Evolutionary conservation across 2,888 invertebrate genomes (phyloP).

Genomic region (Hipparchia sbordonii): DNA sequence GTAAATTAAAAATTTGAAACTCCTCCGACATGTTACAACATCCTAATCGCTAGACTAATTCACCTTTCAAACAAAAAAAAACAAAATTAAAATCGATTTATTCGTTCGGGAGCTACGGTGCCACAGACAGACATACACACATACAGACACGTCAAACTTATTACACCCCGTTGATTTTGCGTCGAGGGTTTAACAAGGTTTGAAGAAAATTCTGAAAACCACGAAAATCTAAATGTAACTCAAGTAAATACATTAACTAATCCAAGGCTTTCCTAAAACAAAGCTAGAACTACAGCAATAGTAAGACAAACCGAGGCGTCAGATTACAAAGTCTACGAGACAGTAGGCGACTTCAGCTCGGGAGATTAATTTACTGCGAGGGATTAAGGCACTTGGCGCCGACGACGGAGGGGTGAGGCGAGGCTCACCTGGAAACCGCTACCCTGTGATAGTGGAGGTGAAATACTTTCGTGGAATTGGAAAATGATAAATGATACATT

Average conservation of each 20-base stretch:
- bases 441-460: not conserved
- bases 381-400: not conserved
- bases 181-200: too few relatives aligned
- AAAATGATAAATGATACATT: not conserved
- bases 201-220: too few relatives aligned
- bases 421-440: not conserved
- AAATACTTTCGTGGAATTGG: not conserved
- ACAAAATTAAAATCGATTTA: too few relatives aligned
- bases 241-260: not conserved
- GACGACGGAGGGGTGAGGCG: not conserved
- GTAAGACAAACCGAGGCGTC: not conserved
- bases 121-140: too few relatives aligned
- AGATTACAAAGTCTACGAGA: slow-evolving; percentile 11
- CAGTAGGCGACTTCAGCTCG: not conserved
- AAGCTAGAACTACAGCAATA: not conserved
- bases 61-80: too few relatives aligned
- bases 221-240: not conserved
- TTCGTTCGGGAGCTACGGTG: too few relatives aligned
- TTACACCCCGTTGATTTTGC: too few relatives aligned
- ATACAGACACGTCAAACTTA: too few relatives aligned
- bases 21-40: too few relatives aligned
- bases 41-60: too few relatives aligned
- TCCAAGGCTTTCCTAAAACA: not conserved
- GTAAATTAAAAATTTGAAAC: too few relatives aligned
- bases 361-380: slow-evolving; percentile 2